phyloP scores from a whole-genome alignment of 2,888 invertebrate genomes.

The Drosophila pseudotalamancana region DNA sequence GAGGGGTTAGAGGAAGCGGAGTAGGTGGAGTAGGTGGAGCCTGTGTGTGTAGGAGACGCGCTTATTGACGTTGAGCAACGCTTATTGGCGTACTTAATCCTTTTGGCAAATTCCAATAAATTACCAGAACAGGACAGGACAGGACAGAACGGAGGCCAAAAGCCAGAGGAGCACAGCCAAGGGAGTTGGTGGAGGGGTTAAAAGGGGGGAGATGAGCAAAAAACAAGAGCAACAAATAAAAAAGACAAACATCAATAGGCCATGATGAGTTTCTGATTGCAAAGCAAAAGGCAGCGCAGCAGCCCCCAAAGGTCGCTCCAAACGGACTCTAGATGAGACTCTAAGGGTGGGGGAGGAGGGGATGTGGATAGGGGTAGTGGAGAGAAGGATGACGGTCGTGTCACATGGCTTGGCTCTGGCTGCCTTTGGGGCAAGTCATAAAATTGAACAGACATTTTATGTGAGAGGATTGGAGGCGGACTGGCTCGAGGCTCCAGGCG shows the following conservation, averaged over 20 bases:
- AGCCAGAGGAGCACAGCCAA: constrained; percentile 20
- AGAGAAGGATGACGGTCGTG: constrained; percentile 64
- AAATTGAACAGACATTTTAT: constrained; percentile 76
- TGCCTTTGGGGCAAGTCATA: constrained; percentile 72
- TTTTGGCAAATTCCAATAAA: constrained; percentile 80
- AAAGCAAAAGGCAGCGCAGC: constrained; percentile 59
- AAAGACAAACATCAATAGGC: constrained; percentile 76
- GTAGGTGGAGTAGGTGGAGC: neutral
- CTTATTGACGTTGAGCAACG: constrained; percentile 78
- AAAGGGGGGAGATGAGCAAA: neutral
- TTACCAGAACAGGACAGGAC: constrained; percentile 52
- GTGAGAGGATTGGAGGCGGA: neutral
- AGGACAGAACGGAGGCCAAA: constrained; percentile 34
- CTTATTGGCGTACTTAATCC: constrained; percentile 80
- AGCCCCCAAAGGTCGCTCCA: constrained; percentile 36
- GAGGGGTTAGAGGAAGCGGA: neutral
- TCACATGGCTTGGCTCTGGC: constrained; percentile 48
- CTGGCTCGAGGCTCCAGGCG: neutral
- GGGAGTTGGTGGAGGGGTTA: neutral
- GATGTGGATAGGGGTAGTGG: neutral
- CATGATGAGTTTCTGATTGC: constrained; percentile 80
- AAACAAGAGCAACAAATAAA: constrained; percentile 6
- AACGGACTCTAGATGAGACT: constrained; percentile 18
- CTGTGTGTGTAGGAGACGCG: constrained; percentile 22
- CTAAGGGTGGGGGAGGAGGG: neutral